Percentiles rank a stretch among this genome's conserved stretches.
phyloP scores from a whole-genome alignment of 2,888 invertebrate species.

The Uloborus plumipes region DNA sequence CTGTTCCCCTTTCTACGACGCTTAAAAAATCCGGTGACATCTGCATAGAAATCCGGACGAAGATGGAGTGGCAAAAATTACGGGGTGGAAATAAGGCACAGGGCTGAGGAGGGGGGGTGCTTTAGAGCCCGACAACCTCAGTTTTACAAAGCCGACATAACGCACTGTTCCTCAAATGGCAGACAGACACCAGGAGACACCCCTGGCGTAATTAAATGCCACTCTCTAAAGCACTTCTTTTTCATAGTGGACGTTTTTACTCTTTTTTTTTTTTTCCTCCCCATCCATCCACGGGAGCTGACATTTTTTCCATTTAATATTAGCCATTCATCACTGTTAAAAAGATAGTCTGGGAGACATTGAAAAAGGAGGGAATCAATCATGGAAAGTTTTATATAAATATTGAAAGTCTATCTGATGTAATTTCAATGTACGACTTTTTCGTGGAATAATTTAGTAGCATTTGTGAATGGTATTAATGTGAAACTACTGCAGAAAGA shows the following conservation, averaged over 20 bases:
- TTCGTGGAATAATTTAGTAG: no score
- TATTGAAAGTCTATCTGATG: no score
- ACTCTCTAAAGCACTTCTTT: constrained; percentile 34
- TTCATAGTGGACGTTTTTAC: constrained; percentile 19
- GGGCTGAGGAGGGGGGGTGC: background rate
- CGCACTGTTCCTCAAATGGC: constrained; percentile 42
- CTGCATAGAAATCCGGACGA: constrained; percentile 59
- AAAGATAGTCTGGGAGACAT: background rate
- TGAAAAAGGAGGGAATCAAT: no score
- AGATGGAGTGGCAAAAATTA: constrained; percentile 59
- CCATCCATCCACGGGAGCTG: constrained; percentile 29
- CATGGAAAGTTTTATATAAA: no score
- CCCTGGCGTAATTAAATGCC: constrained; percentile 63
- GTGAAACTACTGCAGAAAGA: no score
- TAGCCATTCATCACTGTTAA: constrained; percentile 42
- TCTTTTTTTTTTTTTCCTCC: constrained; percentile 24
- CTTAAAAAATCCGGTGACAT: constrained; percentile 60
- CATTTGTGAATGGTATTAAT: no score
- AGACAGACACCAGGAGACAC: constrained; percentile 62
- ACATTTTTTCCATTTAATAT: constrained; percentile 37
- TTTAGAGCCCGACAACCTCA: constrained; percentile 10
- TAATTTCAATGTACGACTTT: no score
- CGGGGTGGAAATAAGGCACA: constrained; percentile 22
- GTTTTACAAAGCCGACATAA: constrained; percentile 39
- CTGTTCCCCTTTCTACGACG: constrained; percentile 20